A percentile compares a stretch with the other conserved stretches of the same genome.
Conservation (phyloP, 2,797 vertebrate species). For the Prionace glauca region DNA sequence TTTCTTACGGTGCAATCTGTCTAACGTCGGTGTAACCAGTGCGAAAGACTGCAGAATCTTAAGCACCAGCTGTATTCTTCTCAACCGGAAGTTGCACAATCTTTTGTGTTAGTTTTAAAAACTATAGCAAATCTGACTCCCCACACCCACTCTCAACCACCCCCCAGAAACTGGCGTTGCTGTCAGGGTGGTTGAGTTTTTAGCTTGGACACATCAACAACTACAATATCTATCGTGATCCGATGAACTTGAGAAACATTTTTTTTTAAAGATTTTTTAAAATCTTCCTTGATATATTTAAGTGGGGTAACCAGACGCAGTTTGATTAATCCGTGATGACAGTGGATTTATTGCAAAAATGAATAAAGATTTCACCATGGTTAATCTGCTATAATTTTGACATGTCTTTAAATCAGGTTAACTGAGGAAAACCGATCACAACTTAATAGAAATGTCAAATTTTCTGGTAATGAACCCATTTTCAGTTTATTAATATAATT, state of each 20-base stretch:
- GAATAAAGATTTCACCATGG: background rate
- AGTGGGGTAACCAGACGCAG: too few relatives aligned
- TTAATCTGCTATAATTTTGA: background rate
- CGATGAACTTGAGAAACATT: background rate
- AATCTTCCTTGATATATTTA: too few relatives aligned
- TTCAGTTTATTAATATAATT: background rate
- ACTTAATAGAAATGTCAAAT: background rate
- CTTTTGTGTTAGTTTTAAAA: background rate
- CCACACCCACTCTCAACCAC: background rate
- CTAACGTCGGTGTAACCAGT: background rate
- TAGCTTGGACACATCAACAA: background rate
- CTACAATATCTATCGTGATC: background rate
- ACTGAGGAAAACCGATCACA: background rate
- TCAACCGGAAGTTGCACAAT: background rate
- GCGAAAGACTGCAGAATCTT: background rate
- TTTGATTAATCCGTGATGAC: too few relatives aligned
- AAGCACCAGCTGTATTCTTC: background rate
- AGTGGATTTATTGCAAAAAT: background rate
- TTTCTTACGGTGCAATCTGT: background rate
- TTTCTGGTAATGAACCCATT: background rate
- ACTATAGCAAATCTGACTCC: background rate
- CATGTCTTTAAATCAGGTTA: background rate
- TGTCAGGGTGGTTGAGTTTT: background rate
- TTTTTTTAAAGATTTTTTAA: too few relatives aligned
- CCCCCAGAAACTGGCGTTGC: background rate